Base-by-base conservation (phyloP, 2,113 vertebrate species). In the Syngnathus scovelli region DNA sequence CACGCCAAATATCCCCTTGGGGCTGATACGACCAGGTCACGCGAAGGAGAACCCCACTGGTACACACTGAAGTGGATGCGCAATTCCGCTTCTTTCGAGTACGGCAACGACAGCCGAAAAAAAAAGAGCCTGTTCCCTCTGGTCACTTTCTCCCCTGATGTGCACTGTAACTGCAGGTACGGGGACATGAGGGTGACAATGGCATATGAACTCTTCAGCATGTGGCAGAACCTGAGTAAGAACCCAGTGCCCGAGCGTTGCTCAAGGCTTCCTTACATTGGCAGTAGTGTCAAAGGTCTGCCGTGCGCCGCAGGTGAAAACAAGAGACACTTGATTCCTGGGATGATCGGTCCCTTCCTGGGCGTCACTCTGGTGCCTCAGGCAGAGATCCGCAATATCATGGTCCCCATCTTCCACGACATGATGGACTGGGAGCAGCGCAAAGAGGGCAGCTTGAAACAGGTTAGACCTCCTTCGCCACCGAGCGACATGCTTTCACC, bases 391-490 rank as follows among this genome's bases (percentile, higher is more conserved):
- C 85, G 96, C 10, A 98, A 97, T 83, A 96, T 98, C 86, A 98
- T 99, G 95, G 98, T 99, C 77, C 97, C 97, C 2, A 98, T 99
- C 78, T 99, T 99, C 88, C 97, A 99, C 7, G 97, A 99, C 86
- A 98, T 99, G 96, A 99, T 99, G 96, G 95, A 98, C 89, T 99
- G 97, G 94, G 97, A 99, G 73, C 97, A 98, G 72, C 92, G 96
- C 66, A 97, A 96, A 87, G 96, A 99, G 0, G 97, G 97, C 48
- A 96, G 94, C 91, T 99, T 99, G 85, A 99, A 99, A 79, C 97
- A 99, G 93, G 97, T 94, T 7, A 8, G 12, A 1, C 36, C 15
- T 1, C 4, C 9, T 23, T 23, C 10, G 9, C 21, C 5, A 27
- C 1, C n/a, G 36, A 43, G n/a, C 19, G 6, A 27, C 54, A 33